These are phyloP conservation scores for Gambelia wislizenii DNA, from an alignment of 2,797 vertebrate genomes.

Conservation along the genomic window DNA sequence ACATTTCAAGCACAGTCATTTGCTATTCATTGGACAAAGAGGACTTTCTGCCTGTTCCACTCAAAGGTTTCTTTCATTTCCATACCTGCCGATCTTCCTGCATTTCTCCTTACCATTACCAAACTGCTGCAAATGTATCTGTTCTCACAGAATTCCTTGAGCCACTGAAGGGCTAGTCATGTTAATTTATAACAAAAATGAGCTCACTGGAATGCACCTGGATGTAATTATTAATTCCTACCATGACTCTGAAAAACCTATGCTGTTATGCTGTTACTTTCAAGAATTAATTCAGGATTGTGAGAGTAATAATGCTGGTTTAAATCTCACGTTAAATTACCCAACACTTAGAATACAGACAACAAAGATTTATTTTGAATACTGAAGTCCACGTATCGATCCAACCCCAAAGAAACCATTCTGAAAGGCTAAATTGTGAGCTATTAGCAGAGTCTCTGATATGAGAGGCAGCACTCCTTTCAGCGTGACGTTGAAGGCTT, in stretches of 20 bases:
- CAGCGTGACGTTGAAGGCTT: too few species aligned
- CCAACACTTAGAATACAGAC: background rate
- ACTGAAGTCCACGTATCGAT: too few species aligned
- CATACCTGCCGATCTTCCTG: background rate
- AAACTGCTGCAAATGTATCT: slow-evolving; percentile 39
- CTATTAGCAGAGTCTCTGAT: background rate
- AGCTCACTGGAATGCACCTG: slow-evolving; percentile 59
- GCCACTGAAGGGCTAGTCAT: slow-evolving; percentile 3
- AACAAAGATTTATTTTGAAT: background rate
- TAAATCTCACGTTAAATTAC: background rate
- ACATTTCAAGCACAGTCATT: background rate
- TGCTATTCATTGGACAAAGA: background rate
- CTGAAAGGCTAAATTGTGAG: background rate
- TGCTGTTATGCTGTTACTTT: background rate
- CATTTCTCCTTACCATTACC: background rate
- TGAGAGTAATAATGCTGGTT: background rate
- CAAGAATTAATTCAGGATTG: background rate
- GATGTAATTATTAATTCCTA: slow-evolving; percentile 62
- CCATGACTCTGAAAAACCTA: background rate
- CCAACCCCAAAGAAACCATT: background rate
- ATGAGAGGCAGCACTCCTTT: background rate
- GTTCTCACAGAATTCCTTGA: slow-evolving; percentile 45
- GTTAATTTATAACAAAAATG: slow-evolving; percentile 73
- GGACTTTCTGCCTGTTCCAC: too few species aligned
- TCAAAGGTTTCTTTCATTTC: background rate